Conservation (phyloP, 2,113 vertebrate species). For the Oplegnathus fasciatus region DNA sequence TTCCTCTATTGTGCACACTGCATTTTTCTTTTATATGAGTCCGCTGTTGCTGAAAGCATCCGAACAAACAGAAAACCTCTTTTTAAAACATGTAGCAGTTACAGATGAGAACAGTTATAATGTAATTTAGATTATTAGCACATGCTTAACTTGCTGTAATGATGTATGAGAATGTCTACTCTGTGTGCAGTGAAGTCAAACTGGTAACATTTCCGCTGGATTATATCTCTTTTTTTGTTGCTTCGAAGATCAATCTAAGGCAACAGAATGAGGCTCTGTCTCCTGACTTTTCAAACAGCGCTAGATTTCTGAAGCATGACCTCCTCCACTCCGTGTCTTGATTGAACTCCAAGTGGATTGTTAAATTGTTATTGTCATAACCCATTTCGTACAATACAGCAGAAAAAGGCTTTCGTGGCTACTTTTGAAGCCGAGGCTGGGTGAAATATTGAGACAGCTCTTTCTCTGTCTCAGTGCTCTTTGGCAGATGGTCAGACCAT, state of each 20-base stretch:
- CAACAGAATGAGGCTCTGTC: slow-evolving; percentile 29
- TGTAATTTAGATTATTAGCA: slow-evolving; percentile 19
- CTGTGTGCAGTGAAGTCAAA: slow-evolving; percentile 27
- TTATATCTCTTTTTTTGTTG: slow-evolving; percentile 40
- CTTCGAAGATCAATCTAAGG: slow-evolving; percentile 43
- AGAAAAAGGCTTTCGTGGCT: slow-evolving; percentile 38
- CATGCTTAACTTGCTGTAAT: slow-evolving; percentile 13
- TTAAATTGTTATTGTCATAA: slow-evolving; percentile 68
- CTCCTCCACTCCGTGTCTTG: slow-evolving; percentile 52
- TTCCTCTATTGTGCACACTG: slow-evolving; percentile 2
- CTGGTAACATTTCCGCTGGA: slow-evolving; percentile 39
- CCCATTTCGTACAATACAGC: slow-evolving; percentile 51
- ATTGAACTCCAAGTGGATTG: slow-evolving; percentile 67
- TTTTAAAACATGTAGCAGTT: slow-evolving; percentile 24
- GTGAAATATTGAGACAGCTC: slow-evolving; percentile 36
- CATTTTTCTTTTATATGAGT: slow-evolving; percentile 10
- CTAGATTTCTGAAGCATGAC: slow-evolving; percentile 54
- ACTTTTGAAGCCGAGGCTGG: slow-evolving; percentile 17
- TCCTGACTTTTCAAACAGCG: slow-evolving; percentile 64
- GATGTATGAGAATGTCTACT: slow-evolving; percentile 26
- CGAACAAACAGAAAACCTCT: slow-evolving; percentile 8
- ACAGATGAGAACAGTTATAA: neutral
- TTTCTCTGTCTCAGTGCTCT: slow-evolving; percentile 14
- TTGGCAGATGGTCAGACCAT: slow-evolving; percentile 62
- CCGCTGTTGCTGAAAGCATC: slow-evolving; percentile 21